Evolutionary conservation across 2,797 vertebrate species (phyloP), one percentile per base, ranked within the genome.

Genomic region (Sebastes vulpes): DNA sequence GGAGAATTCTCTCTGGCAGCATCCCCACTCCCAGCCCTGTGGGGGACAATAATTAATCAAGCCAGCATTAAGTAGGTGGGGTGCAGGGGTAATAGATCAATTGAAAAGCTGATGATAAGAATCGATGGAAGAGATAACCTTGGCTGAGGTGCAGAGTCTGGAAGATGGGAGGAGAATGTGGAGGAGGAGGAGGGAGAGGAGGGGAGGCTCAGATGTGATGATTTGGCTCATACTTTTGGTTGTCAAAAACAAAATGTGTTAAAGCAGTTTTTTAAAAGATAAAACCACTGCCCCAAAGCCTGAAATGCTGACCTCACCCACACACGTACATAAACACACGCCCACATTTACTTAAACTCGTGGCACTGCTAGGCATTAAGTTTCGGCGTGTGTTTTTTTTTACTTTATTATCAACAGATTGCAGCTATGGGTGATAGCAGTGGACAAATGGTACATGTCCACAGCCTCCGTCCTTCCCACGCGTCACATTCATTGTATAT

Each of bases 51-150:
- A 95, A 96, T 95, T 92, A 96, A 95, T 95, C 94, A 94, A 89
- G 84, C 91, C 79, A 92, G 88, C 92, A 91, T 96, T 96, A 95
- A 93, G 91, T 88, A 95, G 93, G 93, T 79, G 84, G 90, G 91
- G 92, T 90, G 85, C 92, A 81, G 91, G 75, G 90, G 94, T 96
- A 96, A 95, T 94, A 95, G 94, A 96, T 96, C 95, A 95, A 95
- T 96, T 96, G 95, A 95, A 93, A 94, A 93, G 90, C 89, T 91
- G 92, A 95, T 95, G 94, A 96, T 96, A 95, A 94, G 92, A 95
- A 95, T 94, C 88, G 88, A 96, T 96, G 90, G 79, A 83, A 89
- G 87, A 93, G 95, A 96, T 96, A 95, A 96, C 95, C 95, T 96
- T 96, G 94, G 90, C 85, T 77, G 76, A 78, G 79, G 84, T 81